Conservation (phyloP, 2,888 invertebrate genomes). For the Leucania comma region DNA sequence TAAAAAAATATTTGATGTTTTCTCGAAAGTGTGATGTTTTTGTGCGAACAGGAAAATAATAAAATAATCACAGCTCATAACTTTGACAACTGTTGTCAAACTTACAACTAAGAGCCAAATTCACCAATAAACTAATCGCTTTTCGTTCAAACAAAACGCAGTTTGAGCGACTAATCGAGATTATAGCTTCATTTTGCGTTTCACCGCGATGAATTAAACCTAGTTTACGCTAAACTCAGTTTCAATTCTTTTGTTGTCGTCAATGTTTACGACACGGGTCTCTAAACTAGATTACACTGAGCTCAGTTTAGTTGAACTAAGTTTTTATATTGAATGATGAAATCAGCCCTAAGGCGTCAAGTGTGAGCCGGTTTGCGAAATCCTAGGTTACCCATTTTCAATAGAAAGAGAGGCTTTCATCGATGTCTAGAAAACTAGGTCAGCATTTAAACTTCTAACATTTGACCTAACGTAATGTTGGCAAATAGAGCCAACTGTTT, state of each 20-base stretch:
- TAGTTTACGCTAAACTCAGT: too few species aligned
- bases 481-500: conserved; percentile 6
- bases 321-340: too few species aligned
- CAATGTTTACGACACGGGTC: too few species aligned
- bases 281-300: too few species aligned
- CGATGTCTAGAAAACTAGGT: conserved; percentile 79
- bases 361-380: conserved; percentile 65
- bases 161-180: too few species aligned
- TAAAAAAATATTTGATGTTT: neutral
- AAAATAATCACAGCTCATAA: neutral
- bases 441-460: conserved; percentile 73
- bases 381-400: conserved; percentile 76
- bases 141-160: too few species aligned
- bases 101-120: too few species aligned
- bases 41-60: neutral
- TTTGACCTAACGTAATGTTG: conserved; percentile 54
- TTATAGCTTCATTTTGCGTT: too few species aligned
- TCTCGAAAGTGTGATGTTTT: neutral
- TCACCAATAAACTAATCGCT: too few species aligned
- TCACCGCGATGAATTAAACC: too few species aligned
- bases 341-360: conserved; percentile 72
- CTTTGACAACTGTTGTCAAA: conserved; percentile 40
- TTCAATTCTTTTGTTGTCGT: too few species aligned
- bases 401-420: conserved; percentile 75
- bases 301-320: too few species aligned